Evolutionary conservation across 2,113 vertebrate species (phyloP).

Genomic region (Oxygymnocypris stewartii): DNA sequence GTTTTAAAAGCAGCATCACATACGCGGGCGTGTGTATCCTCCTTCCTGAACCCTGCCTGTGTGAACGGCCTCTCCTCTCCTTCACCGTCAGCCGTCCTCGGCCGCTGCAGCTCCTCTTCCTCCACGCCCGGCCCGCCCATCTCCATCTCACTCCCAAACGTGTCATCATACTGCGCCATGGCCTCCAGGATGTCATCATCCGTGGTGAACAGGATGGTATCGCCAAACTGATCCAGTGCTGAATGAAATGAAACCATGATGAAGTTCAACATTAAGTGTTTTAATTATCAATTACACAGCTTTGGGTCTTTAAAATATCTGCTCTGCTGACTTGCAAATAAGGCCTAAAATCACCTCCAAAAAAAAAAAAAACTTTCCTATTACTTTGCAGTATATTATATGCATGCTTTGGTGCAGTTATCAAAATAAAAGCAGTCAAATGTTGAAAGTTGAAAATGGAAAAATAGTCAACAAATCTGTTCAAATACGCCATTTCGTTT

Average conservation of each 20-base stretch:
- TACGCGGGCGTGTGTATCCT: conserved; percentile 67
- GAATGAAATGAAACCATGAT: conserved; percentile 9
- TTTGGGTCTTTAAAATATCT: too few species aligned
- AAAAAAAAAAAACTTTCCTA: too few species aligned
- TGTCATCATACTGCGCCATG: conserved; percentile 86
- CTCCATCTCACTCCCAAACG: conserved; percentile 74
- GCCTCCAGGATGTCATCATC: conserved; percentile 96
- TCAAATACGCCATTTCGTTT: too few species aligned
- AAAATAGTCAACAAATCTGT: too few species aligned
- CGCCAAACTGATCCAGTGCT: conserved; percentile 95
- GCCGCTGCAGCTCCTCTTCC: conserved; percentile 84
- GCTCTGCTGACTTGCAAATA: too few species aligned
- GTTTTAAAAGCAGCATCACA: background rate
- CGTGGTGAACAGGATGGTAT: conserved; percentile 93
- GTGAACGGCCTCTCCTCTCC: conserved; percentile 89
- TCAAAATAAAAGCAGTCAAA: too few species aligned
- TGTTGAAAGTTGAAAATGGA: too few species aligned
- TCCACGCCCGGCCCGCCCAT: conserved; percentile 59
- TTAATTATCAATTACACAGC: too few species aligned
- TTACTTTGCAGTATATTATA: too few species aligned
- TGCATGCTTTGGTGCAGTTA: too few species aligned
- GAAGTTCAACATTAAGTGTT: background rate
- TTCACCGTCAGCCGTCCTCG: conserved; percentile 87
- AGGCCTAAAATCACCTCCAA: too few species aligned
- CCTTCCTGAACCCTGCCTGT: conserved; percentile 80